Conservation (phyloP, 2,797 vertebrate genomes). For the Yasuhikotakia modesta region DNA sequence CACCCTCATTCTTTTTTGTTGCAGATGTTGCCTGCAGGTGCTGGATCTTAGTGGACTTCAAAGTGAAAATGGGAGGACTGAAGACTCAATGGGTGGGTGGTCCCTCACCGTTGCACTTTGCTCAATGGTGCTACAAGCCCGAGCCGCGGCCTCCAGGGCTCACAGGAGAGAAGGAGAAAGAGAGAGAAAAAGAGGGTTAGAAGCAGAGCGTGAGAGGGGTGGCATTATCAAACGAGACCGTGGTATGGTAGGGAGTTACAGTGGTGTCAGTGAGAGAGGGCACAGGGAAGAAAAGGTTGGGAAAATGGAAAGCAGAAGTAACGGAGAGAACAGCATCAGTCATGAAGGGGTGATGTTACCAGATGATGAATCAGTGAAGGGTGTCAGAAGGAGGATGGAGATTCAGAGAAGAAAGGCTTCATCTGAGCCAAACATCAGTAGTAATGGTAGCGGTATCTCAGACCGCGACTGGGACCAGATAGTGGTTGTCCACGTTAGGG, state of each 20-base stretch:
- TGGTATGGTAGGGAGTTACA: conserved; percentile 52
- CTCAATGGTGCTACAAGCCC: conserved; percentile 80
- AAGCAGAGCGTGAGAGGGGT: conserved; percentile 66
- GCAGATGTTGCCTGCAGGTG: conserved; percentile 79
- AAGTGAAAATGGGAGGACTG: conserved; percentile 74
- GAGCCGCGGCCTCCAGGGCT: conserved; percentile 57
- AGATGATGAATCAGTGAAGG: conserved; percentile 62
- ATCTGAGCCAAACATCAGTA: conserved; percentile 19
- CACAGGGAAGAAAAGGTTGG: conserved; percentile 1
- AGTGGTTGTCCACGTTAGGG: conserved; percentile 75
- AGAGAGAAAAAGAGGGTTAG: conserved; percentile 73
- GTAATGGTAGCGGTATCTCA: conserved; percentile 39
- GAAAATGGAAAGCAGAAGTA: conserved; percentile 19
- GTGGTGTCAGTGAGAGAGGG: conserved; percentile 52
- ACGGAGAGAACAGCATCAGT: conserved; percentile 21
- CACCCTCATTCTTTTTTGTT: background rate
- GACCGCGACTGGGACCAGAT: conserved; percentile 48
- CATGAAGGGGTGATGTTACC: background rate
- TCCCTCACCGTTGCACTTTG: conserved; percentile 86
- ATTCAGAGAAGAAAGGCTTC: conserved; percentile 59
- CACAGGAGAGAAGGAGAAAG: conserved; percentile 66
- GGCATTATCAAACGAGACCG: conserved; percentile 70
- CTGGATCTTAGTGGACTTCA: conserved; percentile 87
- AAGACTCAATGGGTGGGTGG: conserved; percentile 86
- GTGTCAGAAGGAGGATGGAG: conserved; percentile 77